These are phyloP conservation scores for Holocentrus rufus DNA, from an alignment of 2,797 vertebrate genomes.

Conservation along the genomic window DNA sequence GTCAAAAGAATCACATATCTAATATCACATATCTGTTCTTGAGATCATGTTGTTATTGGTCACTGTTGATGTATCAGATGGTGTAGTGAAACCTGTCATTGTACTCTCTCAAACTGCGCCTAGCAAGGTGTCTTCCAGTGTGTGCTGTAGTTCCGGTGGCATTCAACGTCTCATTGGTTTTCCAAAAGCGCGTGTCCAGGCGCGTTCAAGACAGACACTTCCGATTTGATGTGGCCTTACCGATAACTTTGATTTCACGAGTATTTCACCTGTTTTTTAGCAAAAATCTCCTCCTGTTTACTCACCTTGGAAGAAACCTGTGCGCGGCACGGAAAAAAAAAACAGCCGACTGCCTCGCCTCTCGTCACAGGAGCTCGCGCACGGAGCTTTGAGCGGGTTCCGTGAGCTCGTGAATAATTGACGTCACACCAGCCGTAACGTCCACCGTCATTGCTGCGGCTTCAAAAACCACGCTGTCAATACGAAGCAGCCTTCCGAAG, in stretches of 20 bases:
- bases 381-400: no score
- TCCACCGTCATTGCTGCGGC: constrained; percentile 15
- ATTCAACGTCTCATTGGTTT: constrained; percentile 48
- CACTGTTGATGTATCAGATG: constrained; percentile 61
- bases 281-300: constrained; percentile 69
- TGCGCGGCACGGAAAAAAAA: constrained; percentile 58
- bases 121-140: constrained; percentile 71
- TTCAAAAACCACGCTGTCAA: constrained; percentile 43
- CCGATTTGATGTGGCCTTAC: constrained; percentile 86
- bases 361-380: constrained; percentile 51
- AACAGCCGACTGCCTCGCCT: constrained; percentile 54
- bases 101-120: constrained; percentile 32
- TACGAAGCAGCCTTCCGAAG: constrained; percentile 68
- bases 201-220: constrained; percentile 67
- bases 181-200: constrained; percentile 24
- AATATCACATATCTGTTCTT: constrained; percentile 54
- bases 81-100: constrained; percentile 54
- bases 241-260: constrained; percentile 67
- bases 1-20: constrained; percentile 75
- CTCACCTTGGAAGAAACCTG: constrained; percentile 64
- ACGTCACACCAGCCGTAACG: constrained; percentile 24
- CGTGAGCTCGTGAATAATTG: no score
- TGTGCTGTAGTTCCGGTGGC: constrained; percentile 60
- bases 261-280: constrained; percentile 44
- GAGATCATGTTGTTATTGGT: constrained; percentile 52